Evolutionary conservation across 2,113 vertebrate species (phyloP), one percentile per base, ranked within the genome.

Genomic region (Strix aluco): DNA sequence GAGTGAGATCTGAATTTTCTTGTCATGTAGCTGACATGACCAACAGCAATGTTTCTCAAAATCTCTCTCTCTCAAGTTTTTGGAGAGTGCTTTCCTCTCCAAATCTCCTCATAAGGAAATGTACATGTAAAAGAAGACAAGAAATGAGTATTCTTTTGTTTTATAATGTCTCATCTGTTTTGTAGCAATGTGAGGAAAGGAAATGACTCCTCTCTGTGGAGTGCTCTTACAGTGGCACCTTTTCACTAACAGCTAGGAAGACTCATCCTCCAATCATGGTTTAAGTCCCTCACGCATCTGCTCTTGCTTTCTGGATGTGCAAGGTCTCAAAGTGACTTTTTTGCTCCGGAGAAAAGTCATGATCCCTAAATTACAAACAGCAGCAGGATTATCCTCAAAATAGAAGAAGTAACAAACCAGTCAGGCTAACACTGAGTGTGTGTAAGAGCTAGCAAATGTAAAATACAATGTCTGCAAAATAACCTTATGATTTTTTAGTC

Each of bases 21-120:
- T 66, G 10, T 32, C 4, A 4, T 2, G 1, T 44, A 49, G 11
- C 5, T 61, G 63, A 47, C 3, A 27, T 1, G 3, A 6, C 25
- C 55, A 88, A 10, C 6, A 44, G 27, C 46, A 47, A 47, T 21
- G 20, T 67, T 42, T 51, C 16, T 22, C 16, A 59, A 67, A 67
- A 18, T 1, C 4, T 52, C 9, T 58, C 1, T 44, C 22, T 7
- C 58, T 47, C 10, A 42, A 5, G 8, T 16, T 5, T 11, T 32
- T n/a, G 14, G 7, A 32, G 32, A 59, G 29, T 9, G 46, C 10
- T 74, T 59, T 70, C 18, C 13, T 67, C 6, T 27, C 13, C 26
- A 36, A 9, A 16, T 63, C 18, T 49, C 1, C 11, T 44, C 38
- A 15, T 0, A 0, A 29, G 20, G 7, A 75, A 71, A 52, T 12